Base-by-base conservation (phyloP, 2,797 vertebrate genomes). In the Acanthurus tractus region DNA sequence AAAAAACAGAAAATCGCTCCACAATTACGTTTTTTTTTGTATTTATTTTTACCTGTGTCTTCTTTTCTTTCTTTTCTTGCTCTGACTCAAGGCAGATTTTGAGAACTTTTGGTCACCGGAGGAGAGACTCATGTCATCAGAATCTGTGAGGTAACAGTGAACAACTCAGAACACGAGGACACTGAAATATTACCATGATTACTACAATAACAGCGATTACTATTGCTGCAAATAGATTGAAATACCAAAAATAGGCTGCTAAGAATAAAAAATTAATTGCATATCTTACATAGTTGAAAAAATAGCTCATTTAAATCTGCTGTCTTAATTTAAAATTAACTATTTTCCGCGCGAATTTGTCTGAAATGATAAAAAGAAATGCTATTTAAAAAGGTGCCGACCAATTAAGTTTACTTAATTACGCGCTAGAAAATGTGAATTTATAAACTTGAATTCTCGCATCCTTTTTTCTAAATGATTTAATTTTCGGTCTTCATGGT, bases 11-110 rank as follows among this genome's bases (percentile, higher is more conserved):
- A 4, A 6, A 20, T 65, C 4, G 0, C 18, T 34, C 20, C 0
- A 17, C 44, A 10, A 1, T n/a, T 5, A 17, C 40, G 7, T 12
- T 0, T 20, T 57, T 13, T 5, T 52, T 25, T 1, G n/a, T 1
- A 0, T 22, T 29, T 22, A 40, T 2, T 49, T 63, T 87, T 88
- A 99, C 98, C 98, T 97, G 95, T 99, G 98, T 74, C 98, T 88
- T 83, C 98, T 95, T 94, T 99, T 99, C 96, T 99, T 99, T 74
- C 98, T 93, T 89, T 98, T 99, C 93, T 98, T 99, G 93, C 96
- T 98, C 91, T 99, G 97, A 81, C 92, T 96, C 92, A 97, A 76
- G 25, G 96, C 95, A 11, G 97, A 96, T 91, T 98, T 97, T 53
- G 96, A 96, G 87, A 96, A 94, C 92, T 96, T 97, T 34, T 96